These are phyloP conservation scores for Caenorhabditis sulstoni DNA, from an alignment of 2,888 invertebrate genomes.

Conservation along the genomic window DNA sequence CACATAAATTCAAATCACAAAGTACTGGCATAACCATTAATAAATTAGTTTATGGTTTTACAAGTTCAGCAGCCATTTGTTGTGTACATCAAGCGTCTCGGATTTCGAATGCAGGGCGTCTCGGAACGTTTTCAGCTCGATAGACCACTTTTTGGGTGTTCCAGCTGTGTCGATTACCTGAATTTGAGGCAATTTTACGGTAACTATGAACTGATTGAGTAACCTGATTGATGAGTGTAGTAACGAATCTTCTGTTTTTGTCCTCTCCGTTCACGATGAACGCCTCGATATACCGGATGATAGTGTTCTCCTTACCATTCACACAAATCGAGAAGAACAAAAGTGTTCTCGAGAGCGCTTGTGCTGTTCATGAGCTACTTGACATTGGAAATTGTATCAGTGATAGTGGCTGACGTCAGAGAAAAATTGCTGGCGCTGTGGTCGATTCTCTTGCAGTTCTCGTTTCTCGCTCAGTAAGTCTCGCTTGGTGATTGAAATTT, in stretches of 20 bases:
- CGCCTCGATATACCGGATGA: conserved; percentile 9
- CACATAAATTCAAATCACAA: conserved; percentile 15
- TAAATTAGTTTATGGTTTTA: conserved; percentile 11
- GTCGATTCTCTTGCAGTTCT: too few species aligned
- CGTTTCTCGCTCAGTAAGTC: too few species aligned
- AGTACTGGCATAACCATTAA: not conserved
- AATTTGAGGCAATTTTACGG: not conserved
- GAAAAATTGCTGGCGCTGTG: too few species aligned
- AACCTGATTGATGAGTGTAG: conserved; percentile 26
- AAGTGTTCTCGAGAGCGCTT: conserved; percentile 26
- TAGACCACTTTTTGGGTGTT: conserved; percentile 46
- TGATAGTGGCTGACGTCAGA: too few species aligned
- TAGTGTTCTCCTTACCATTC: conserved; percentile 33
- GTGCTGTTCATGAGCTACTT: too few species aligned
- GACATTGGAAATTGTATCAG: too few species aligned
- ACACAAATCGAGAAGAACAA: conserved; percentile 48
- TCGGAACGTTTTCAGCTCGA: conserved; percentile 18
- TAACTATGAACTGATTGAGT: too few species aligned
- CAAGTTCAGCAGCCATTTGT: conserved; percentile 26
- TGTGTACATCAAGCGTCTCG: too few species aligned
- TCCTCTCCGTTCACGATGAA: conserved; percentile 11
- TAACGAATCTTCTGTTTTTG: conserved; percentile 1
- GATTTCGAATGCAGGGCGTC: too few species aligned
- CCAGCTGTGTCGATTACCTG: conserved; percentile 38
- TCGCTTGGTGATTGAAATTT: too few species aligned